Base-by-base conservation (phyloP, 2,888 invertebrate species). In the Cephus pulcher region DNA sequence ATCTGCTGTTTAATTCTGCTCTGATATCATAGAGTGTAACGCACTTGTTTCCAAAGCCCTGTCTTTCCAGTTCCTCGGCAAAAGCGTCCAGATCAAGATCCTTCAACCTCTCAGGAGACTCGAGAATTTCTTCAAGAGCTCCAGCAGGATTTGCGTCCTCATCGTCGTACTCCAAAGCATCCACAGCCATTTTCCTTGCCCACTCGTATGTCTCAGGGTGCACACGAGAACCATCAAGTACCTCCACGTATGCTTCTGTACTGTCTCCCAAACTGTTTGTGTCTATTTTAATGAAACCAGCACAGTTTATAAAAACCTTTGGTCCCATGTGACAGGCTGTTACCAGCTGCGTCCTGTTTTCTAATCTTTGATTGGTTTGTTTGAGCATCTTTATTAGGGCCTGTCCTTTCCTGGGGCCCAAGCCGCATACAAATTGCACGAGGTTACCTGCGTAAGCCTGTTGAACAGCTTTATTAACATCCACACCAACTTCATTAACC, bases 171-270 rank as follows among this genome's bases (percentile, higher is more conserved):
- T 99, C 99, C 74, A 99, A 93, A 1, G 99, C 99, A 92, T 99
- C 99, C 0, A 99, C 98, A 0, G 99, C 99, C 99, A 99, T 99
- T 93, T 99, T 99, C 70, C 99, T 93, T 0, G 99, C 99, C 99
- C 99, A 99, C 89, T 99, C 99, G 91, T 99, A 99, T 0, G 99
- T 98, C 93, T 99, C 99, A 0, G 99, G 99, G 93, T 99, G 99
- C 0, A 99, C 99, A 85, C 99, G 94, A 0, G 99, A 98, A 0
- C 99, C 98, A 89, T 99, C 99, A 76, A 99, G 93, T 1, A 99
- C 98, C 93, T 99, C 97, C 0, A 98, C 97, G 87, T 98, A 98
- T 0, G 97, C 97, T 89, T 98, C 98, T 0, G 98, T 98, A 89
- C 97, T 94, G 87, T 99, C 98, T 2, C 98, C 98, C 74, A 98